These are phyloP conservation scores for Vombatus ursinus DNA, from an alignment of 2,113 vertebrate genomes.

Conservation along the genomic window DNA sequence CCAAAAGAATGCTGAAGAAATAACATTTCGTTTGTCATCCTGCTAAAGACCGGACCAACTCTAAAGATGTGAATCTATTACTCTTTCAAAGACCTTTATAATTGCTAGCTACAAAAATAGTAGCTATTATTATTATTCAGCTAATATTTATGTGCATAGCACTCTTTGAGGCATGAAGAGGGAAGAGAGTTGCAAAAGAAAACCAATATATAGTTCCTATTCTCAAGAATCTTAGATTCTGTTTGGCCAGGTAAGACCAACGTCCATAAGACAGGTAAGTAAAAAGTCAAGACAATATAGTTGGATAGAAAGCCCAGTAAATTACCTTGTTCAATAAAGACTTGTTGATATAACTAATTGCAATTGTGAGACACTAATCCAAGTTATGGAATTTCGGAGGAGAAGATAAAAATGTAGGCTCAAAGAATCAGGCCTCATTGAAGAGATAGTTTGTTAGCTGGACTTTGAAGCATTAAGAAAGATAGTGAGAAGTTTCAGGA, in stretches of 20 bases:
- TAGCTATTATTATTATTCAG: not conserved
- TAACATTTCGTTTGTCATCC: not conserved
- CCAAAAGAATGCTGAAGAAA: fast-evolving
- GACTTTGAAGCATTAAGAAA: not conserved
- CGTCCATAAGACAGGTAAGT: not conserved
- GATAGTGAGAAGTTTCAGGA: not conserved
- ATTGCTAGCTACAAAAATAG: not conserved
- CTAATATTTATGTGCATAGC: not conserved
- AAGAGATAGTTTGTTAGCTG: not conserved
- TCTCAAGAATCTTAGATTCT: not conserved
- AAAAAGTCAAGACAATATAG: not conserved
- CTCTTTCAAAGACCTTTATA: not conserved
- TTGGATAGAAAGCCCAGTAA: not conserved
- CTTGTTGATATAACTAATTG: not conserved
- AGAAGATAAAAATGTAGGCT: not conserved
- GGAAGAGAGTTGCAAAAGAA: not conserved
- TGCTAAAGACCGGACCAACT: not conserved
- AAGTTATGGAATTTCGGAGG: not conserved
- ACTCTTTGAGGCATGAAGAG: not conserved
- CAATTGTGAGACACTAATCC: not conserved
- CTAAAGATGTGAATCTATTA: not conserved
- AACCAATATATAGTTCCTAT: not conserved
- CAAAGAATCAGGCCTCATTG: not conserved
- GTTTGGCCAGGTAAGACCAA: not conserved
- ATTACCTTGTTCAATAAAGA: not conserved